A percentile compares a stretch with the other conserved stretches of the same genome.
These are phyloP conservation scores for Pontoporia blainvillei DNA, from an alignment of 2,113 vertebrate genomes.

Conservation along the genomic window DNA sequence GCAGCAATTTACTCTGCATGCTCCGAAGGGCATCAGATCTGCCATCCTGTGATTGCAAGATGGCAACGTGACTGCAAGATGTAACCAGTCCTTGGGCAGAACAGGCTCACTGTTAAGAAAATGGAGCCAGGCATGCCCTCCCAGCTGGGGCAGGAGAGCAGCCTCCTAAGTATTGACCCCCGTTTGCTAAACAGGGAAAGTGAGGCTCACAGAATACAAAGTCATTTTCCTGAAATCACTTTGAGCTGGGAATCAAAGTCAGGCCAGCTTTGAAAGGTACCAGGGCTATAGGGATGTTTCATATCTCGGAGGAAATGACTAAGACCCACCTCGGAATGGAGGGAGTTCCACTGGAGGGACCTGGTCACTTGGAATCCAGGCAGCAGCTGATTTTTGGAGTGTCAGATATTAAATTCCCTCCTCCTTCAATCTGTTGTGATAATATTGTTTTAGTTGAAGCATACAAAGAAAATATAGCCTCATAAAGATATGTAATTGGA, in stretches of 20 bases:
- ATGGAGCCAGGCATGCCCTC: neutral
- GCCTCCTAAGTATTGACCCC: neutral
- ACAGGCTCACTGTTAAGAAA: neutral
- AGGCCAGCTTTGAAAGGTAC: neutral
- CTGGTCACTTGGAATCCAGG: neutral
- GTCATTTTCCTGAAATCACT: neutral
- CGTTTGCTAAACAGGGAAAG: neutral
- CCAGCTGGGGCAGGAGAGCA: neutral
- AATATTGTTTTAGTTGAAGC: neutral
- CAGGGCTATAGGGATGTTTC: neutral
- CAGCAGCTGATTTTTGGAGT: neutral
- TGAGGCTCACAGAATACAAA: neutral
- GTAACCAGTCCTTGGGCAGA: neutral
- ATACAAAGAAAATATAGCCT: neutral
- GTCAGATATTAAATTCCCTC: neutral
- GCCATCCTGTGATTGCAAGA: neutral
- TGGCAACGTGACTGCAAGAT: neutral
- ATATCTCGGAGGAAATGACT: neutral
- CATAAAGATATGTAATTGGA: neutral
- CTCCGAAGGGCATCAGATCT: neutral
- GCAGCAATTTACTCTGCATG: neutral
- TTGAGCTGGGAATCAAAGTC: neutral
- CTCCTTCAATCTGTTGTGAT: neutral
- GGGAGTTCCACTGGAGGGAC: no score
- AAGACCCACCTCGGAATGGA: neutral